Percentiles rank a stretch among this genome's conserved stretches.
Conservation (phyloP, 2,113 vertebrate species). For the Sapajus apella region DNA sequence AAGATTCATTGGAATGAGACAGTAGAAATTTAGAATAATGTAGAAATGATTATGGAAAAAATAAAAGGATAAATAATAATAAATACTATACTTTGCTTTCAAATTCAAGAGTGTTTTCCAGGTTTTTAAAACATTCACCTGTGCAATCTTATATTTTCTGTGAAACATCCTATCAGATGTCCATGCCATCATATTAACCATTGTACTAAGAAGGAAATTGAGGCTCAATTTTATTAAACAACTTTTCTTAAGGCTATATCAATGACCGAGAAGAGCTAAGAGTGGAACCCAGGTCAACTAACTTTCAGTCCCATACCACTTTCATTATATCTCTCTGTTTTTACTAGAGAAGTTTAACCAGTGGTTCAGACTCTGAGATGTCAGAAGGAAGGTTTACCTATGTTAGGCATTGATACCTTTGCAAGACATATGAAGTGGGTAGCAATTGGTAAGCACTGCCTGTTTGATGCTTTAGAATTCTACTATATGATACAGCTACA, state of each 20-base stretch:
- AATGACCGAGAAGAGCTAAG: background rate
- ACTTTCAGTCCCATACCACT: background rate
- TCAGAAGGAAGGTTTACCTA: background rate
- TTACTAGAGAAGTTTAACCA: background rate
- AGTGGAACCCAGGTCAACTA: background rate
- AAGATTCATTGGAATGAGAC: background rate
- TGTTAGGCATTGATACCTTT: background rate
- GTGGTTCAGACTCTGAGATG: background rate
- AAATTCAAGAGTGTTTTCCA: background rate
- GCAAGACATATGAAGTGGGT: background rate
- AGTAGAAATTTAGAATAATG: background rate
- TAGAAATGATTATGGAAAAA: background rate
- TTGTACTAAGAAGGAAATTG: background rate
- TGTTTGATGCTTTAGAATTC: constrained; percentile 47
- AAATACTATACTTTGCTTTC: background rate
- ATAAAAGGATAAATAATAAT: background rate
- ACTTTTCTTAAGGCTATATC: background rate
- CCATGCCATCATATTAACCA: background rate
- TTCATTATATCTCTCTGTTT: background rate
- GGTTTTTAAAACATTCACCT: background rate
- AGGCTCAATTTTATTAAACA: background rate
- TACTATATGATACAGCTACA: background rate
- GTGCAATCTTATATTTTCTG: background rate
- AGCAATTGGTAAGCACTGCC: constrained; percentile 31
- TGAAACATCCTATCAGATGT: background rate